Percentiles rank a stretch among this genome's conserved stretches.
These are phyloP conservation scores for Ceratothoa steindachneri DNA, from an alignment of 2,888 invertebrate species.

Conservation along the genomic window DNA sequence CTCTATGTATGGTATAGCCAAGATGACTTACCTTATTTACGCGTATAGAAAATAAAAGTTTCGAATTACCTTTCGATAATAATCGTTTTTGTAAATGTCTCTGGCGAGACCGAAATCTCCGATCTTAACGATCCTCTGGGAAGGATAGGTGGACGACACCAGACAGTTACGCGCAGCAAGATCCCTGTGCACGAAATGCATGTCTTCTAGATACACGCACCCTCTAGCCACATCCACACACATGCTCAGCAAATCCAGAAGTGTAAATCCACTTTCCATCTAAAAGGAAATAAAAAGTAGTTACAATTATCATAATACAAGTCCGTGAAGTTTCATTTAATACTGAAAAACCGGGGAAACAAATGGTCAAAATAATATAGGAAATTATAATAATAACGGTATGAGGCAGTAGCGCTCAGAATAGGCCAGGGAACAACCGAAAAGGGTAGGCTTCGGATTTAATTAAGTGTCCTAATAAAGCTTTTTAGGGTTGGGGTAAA, in stretches of 20 bases:
- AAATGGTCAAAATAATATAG: no score
- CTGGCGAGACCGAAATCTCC: constrained; percentile 95
- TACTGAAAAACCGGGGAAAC: background rate
- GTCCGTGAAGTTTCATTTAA: background rate
- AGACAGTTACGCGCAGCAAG: constrained; percentile 93
- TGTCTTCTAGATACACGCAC: constrained; percentile 90
- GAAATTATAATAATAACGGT: no score
- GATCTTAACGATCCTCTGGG: constrained; percentile 64
- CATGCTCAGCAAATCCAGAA: constrained; percentile 83
- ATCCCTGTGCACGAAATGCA: constrained; percentile 96
- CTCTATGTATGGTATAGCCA: no score
- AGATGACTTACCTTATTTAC: no score
- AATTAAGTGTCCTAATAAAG: no score
- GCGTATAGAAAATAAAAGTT: no score
- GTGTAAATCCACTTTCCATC: constrained; percentile 57
- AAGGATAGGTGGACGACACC: constrained; percentile 58
- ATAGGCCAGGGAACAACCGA: no score
- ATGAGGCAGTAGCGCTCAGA: no score
- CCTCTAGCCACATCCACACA: constrained; percentile 94
- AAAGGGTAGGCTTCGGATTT: no score
- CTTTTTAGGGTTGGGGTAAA: no score
- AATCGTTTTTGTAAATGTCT: constrained; percentile 95
- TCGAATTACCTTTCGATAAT: constrained; percentile 93
- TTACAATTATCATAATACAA: no score
- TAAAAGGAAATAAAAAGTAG: background rate